Conservation (phyloP, 2,888 invertebrate genomes). For the Rhamphomyia laevipes region DNA sequence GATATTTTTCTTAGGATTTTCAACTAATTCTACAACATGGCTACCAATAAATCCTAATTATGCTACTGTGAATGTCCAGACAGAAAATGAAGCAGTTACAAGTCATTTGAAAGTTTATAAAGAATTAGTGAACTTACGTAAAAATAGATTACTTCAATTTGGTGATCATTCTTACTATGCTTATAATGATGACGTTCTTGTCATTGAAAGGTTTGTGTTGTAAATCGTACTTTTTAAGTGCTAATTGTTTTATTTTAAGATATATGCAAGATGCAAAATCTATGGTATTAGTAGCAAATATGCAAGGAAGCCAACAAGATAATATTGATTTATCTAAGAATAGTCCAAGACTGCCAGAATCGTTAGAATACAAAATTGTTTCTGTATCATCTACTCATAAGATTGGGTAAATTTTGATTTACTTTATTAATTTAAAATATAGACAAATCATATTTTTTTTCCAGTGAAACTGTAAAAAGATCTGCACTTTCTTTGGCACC, state of each 20-base stretch:
- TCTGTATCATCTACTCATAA: background rate
- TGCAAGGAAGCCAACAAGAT: constrained; percentile 12
- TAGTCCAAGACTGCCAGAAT: background rate
- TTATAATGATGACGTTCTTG: constrained; percentile 20
- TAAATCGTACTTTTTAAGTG: constrained; percentile 6
- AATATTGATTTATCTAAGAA: background rate
- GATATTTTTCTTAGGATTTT: constrained; percentile 31
- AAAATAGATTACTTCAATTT: constrained; percentile 20
- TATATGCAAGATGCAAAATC: constrained; percentile 16
- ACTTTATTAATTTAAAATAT: no score
- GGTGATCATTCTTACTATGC: constrained; percentile 26
- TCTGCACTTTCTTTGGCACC: background rate
- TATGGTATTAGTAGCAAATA: constrained; percentile 24
- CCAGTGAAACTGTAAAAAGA: background rate
- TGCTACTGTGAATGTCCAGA: constrained; percentile 43
- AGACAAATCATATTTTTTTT: background rate
- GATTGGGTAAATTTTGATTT: background rate
- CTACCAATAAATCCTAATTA: constrained; percentile 44
- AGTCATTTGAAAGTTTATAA: constrained; percentile 52
- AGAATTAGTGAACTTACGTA: constrained; percentile 37
- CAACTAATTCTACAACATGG: constrained; percentile 27
- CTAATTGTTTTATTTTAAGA: background rate
- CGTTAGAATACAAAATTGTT: background rate
- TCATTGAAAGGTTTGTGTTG: constrained; percentile 24
- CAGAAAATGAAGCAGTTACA: constrained; percentile 32